These are phyloP conservation scores for Microtus pennsylvanicus DNA, from an alignment of 2,113 vertebrate species.

Conservation along the genomic window DNA sequence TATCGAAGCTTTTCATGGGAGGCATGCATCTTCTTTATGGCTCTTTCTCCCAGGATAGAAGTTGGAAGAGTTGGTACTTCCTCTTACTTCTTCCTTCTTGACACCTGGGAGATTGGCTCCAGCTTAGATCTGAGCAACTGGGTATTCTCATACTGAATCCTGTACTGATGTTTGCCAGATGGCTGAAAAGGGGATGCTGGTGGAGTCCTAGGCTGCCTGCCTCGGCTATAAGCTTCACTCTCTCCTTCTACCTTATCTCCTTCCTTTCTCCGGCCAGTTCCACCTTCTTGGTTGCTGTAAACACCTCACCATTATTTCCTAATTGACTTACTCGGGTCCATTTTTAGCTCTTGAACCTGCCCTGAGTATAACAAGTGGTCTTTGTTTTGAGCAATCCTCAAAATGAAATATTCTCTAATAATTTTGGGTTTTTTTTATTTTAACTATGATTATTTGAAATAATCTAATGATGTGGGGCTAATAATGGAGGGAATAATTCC, in stretches of 20 bases:
- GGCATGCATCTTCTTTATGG: background rate
- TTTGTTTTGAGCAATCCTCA: background rate
- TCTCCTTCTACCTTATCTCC: background rate
- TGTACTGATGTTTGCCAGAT: background rate
- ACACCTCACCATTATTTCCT: background rate
- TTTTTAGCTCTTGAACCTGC: background rate
- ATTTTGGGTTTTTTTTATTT: background rate
- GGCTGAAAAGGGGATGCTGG: background rate
- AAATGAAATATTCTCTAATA: background rate
- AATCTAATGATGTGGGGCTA: background rate
- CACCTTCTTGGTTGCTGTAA: background rate
- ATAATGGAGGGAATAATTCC: background rate
- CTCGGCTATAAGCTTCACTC: background rate
- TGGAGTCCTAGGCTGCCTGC: background rate
- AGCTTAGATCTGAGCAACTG: background rate
- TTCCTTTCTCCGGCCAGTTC: background rate
- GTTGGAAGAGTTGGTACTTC: background rate
- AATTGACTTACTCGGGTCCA: background rate
- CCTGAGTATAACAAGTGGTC: background rate
- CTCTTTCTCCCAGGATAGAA: background rate
- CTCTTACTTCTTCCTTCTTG: background rate
- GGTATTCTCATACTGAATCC: background rate
- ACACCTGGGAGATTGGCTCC: background rate
- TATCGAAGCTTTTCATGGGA: background rate
- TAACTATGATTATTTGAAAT: background rate